These are phyloP conservation scores for Luehdorfia chinensis DNA, from an alignment of 1,140 invertebrate species.

Conservation along the genomic window DNA sequence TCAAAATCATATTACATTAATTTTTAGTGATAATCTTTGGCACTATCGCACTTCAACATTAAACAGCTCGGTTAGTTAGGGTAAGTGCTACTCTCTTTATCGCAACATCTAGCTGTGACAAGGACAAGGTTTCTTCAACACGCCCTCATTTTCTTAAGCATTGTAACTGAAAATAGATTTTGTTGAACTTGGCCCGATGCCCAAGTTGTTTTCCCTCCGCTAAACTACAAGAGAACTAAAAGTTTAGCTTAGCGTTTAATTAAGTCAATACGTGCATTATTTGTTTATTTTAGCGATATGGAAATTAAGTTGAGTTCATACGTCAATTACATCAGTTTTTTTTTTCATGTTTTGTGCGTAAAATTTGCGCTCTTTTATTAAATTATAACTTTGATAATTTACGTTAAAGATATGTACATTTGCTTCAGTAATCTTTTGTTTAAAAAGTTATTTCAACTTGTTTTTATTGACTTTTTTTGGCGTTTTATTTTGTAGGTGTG, in stretches of 20 bases:
- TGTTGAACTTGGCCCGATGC: constrained; percentile 12
- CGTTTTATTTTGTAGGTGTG: no score
- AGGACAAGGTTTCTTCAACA: constrained; percentile 17
- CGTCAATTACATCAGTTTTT: no score
- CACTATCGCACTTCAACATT: constrained; percentile 11
- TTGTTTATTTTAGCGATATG: constrained; percentile 2
- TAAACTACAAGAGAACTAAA: constrained; percentile 6
- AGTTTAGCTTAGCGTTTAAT: constrained; percentile 13
- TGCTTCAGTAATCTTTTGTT: no score
- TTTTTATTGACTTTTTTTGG: no score
- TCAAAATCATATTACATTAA: no score
- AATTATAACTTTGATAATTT: no score
- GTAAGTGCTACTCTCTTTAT: constrained; percentile 17
- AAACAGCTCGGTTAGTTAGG: constrained; percentile 11
- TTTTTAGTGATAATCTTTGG: constrained; percentile 6
- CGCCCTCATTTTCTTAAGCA: constrained; percentile 17
- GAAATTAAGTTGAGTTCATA: no score
- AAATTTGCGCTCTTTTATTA: no score
- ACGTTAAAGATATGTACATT: no score
- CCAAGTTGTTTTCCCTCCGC: constrained; percentile 1
- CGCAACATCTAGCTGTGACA: constrained; percentile 15
- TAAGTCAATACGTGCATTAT: background rate
- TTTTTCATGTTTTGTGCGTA: no score
- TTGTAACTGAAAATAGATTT: constrained; percentile 19
- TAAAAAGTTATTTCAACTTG: no score